phyloP scores from a whole-genome alignment of 2,797 vertebrate species.

The Epinephelus malabaricus region DNA sequence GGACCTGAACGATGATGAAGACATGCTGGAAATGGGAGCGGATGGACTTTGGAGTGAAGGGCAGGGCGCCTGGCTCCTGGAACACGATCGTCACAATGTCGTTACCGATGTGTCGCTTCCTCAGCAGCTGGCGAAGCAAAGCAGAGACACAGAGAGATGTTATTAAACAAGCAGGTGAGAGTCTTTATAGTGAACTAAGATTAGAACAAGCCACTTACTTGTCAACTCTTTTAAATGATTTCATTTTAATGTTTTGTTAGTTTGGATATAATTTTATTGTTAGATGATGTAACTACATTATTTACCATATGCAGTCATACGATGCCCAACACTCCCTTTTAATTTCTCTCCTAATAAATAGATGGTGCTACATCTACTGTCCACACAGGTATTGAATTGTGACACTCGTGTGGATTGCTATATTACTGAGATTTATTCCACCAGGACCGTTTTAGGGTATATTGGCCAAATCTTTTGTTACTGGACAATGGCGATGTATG shows the following conservation, averaged over 20 bases:
- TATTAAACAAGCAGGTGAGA: conserved; percentile 11
- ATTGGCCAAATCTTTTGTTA: too few species aligned
- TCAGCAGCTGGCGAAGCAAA: conserved; percentile 85
- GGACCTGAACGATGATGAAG: conserved; percentile 92
- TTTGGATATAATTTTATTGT: neutral
- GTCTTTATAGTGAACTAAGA: conserved; percentile 6
- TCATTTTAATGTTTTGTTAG: neutral
- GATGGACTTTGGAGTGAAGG: conserved; percentile 94
- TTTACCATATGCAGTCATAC: neutral
- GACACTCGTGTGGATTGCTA: too few species aligned
- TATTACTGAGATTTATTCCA: too few species aligned
- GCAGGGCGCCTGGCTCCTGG: conserved; percentile 92
- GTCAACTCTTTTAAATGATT: too few species aligned
- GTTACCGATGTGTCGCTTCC: conserved; percentile 96
- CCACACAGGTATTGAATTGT: too few species aligned
- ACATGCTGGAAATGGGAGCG: conserved; percentile 96
- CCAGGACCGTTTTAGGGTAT: too few species aligned
- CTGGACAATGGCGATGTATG: too few species aligned
- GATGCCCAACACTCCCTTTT: too few species aligned
- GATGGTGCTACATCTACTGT: too few species aligned
- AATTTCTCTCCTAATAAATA: too few species aligned
- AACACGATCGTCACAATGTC: conserved; percentile 96
- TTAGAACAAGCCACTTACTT: neutral
- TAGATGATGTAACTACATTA: neutral
- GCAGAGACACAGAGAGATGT: conserved; percentile 24